Evolutionary conservation across 2,113 vertebrate genomes (phyloP).

Genomic region (Melanotaenia duboulayi): DNA sequence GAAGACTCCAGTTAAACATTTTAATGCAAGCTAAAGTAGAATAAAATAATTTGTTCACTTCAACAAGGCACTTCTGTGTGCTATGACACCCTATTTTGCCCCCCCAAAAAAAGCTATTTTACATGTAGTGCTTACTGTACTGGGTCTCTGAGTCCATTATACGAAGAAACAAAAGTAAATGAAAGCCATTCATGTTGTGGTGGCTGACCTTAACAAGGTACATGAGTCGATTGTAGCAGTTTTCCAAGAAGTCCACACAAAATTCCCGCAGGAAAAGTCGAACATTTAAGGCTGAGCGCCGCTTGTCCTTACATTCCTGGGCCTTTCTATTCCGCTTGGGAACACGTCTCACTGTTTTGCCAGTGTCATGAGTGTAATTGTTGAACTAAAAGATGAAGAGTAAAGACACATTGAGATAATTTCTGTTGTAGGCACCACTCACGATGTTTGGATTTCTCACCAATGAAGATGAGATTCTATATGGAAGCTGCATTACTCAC

Average conservation of each 20-base stretch:
- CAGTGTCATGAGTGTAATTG: conserved; percentile 90
- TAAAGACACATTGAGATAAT: neutral
- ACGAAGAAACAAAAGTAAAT: neutral
- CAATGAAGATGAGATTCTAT: neutral
- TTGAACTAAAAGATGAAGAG: conserved; percentile 82
- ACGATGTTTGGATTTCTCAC: neutral
- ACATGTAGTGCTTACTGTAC: neutral
- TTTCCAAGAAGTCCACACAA: conserved; percentile 92
- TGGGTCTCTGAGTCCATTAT: neutral
- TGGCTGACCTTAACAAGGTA: conserved; percentile 90
- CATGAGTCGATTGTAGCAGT: conserved; percentile 97
- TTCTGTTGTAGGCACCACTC: neutral
- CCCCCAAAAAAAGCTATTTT: no score
- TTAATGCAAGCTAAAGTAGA: neutral
- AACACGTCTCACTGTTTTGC: conserved; percentile 87
- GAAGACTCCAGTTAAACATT: neutral
- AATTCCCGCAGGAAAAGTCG: conserved; percentile 91
- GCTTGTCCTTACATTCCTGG: conserved; percentile 78
- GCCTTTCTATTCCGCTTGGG: conserved; percentile 85
- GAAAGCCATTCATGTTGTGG: neutral
- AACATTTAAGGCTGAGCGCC: conserved; percentile 90
- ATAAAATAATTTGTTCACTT: neutral
- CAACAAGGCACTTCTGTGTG: neutral
- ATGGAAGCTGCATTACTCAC: conserved; percentile 76
- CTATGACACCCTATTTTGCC: neutral